Conservation (phyloP, 2,797 vertebrate genomes). For the Microchirus variegatus region DNA sequence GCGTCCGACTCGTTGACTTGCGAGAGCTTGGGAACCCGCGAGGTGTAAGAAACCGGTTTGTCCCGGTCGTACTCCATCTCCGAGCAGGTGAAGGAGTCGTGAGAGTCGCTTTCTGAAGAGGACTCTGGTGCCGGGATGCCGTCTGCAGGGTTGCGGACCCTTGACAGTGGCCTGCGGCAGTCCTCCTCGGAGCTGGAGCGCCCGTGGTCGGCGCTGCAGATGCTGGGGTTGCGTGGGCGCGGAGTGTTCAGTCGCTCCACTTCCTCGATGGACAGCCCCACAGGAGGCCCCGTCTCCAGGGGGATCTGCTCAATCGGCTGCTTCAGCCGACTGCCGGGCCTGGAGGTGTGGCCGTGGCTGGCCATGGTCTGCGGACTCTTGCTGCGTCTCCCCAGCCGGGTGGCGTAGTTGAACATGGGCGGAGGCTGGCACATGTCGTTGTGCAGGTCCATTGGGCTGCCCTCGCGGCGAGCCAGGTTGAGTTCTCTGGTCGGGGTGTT, state of each 20-base stretch:
- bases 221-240: constrained; percentile 94
- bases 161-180: constrained; percentile 90
- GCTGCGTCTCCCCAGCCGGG: constrained; percentile 92
- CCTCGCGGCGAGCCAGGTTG: constrained; percentile 90
- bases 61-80: constrained; percentile 99
- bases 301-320: constrained; percentile 93
- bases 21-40: constrained; percentile 93
- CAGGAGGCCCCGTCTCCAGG: constrained; percentile 90
- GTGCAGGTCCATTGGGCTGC: constrained; percentile 89
- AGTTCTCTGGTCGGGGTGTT: constrained; percentile 94
- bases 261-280: constrained; percentile 95
- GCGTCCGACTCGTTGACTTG: constrained; percentile 98
- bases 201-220: constrained; percentile 97
- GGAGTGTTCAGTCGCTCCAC: constrained; percentile 98
- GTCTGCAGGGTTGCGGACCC: constrained; percentile 93
- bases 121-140: constrained; percentile 95
- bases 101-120: constrained; percentile 98
- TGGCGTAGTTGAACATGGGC: constrained; percentile 91
- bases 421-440: constrained; percentile 86
- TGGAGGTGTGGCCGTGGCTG: constrained; percentile 84
- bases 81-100: constrained; percentile 98
- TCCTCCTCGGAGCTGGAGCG: constrained; percentile 97
- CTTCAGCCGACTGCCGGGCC: constrained; percentile 93
- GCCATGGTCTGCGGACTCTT: constrained; percentile 95
- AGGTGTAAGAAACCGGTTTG: constrained; percentile 89